Conservation (phyloP, 2,113 vertebrate species). For the Bombycilla garrulus region DNA sequence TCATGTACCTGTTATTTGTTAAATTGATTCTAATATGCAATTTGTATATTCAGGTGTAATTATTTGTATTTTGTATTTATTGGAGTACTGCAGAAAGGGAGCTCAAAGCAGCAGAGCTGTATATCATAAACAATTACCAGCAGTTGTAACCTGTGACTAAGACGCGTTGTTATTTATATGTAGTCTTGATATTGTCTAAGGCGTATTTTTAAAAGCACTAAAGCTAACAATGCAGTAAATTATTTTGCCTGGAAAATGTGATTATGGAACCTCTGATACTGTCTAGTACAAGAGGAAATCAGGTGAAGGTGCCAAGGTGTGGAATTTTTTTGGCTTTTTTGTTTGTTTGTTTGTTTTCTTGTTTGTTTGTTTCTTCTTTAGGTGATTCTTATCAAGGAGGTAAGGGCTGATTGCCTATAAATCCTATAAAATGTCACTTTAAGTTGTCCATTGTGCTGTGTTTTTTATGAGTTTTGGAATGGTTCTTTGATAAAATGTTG, state of each 20-base stretch:
- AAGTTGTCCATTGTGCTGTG: not conserved
- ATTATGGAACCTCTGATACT: not conserved
- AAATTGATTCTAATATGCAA: not conserved
- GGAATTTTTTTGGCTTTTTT: not conserved
- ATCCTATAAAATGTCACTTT: not conserved
- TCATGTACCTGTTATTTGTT: not conserved
- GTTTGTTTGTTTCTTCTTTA: not conserved
- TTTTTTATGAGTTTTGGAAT: not conserved
- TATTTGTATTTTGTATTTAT: not conserved
- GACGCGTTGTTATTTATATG: rapidly evolving
- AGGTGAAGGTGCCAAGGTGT: not conserved
- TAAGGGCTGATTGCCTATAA: not conserved
- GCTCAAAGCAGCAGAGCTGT: not conserved
- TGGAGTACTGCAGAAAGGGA: not conserved
- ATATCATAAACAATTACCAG: not conserved
- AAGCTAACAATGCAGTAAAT: not conserved
- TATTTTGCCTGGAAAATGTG: not conserved
- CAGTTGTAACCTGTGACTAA: not conserved
- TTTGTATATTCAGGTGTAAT: not conserved
- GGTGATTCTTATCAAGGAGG: not conserved
- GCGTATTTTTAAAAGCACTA: not conserved
- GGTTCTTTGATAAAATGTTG: not conserved
- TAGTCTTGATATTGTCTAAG: not conserved
- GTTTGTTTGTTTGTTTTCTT: not conserved
- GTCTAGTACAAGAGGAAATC: not conserved